Percentiles rank a stretch among this genome's conserved stretches.
phyloP scores from a whole-genome alignment of 2,888 invertebrate species.

The Watsonalla binaria region DNA sequence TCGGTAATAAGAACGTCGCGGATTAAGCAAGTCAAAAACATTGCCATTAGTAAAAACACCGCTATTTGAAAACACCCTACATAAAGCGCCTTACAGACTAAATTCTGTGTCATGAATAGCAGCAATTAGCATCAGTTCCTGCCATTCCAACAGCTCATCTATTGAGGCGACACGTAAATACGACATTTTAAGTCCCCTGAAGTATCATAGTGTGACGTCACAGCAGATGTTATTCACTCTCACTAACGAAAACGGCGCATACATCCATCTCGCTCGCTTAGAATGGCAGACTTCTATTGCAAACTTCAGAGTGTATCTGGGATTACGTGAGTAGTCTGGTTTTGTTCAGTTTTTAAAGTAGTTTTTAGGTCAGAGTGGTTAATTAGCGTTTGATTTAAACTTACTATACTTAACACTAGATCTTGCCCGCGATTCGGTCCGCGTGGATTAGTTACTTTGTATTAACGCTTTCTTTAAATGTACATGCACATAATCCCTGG shows the following conservation, averaged over 20 bases:
- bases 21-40: no score
- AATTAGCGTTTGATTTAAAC: not conserved
- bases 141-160: slow-evolving; percentile 23
- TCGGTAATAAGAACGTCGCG: no score
- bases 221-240: not conserved
- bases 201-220: not conserved
- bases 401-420: no score
- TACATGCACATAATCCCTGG: no score
- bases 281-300: not conserved
- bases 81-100: slow-evolving; percentile 16
- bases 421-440: no score
- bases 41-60: not conserved
- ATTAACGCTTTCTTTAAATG: no score
- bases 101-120: slow-evolving; percentile 32
- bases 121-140: slow-evolving; percentile 33
- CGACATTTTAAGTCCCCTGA: not conserved
- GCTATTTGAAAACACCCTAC: slow-evolving; percentile 6
- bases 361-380: not conserved
- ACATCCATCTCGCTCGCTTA: not conserved
- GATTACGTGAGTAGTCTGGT: not conserved
- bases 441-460: no score
- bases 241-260: not conserved
- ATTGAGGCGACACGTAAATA: not conserved
- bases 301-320: not conserved
- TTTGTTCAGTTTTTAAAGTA: not conserved